Evolutionary conservation across 1,140 invertebrate species (phyloP), one percentile per base, ranked within the genome.

Genomic region (Brachystomella parvula): DNA sequence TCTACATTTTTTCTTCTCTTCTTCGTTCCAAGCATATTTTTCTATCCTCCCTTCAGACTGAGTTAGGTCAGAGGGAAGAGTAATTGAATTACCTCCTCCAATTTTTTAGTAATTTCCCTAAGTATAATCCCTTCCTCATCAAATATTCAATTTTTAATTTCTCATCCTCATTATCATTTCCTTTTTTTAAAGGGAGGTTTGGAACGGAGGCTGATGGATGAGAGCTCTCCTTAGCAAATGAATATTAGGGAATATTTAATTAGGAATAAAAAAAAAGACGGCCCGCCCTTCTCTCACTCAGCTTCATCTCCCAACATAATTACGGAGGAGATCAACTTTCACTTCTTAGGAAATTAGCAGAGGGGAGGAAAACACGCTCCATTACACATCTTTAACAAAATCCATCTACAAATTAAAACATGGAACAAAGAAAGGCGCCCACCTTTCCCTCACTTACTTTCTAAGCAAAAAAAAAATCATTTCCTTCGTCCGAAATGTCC

Each of bases 61-160:
- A 35, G 2, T 65, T 60, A 64, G 61, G 66, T 64, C 61, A 64
- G 47, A 68, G 61, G 35, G 63, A 57, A 68, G 56, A 35, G 19
- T 68, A 68, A 64, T 63, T 59, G 39, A 63, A 68, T 68, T 69
- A 69, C n/a, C n/a, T n/a, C n/a, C n/a, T n/a, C n/a, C 47, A 47
- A 61, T 60, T 65, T 65, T 64, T 59, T 35, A 9, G 9, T 9
- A 63, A 26, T 53, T 53, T 53, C 12, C 9, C 24, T 53, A 24
- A 53, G 24, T 17, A 24, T 53, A 53, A 53, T 53, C 49, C 49
- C 21, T 6, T 53, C 49, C 59, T 69, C 53, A 72, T 73, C 68
- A 73, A 73, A 70, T 70, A 70, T 73, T 63, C 71, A 73, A 70
- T 70, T 70, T 73, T 73, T 73, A 73, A 73, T 73, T 73, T 70